A percentile compares a stretch with the other conserved stretches of the same genome.
Evolutionary conservation across 1,140 invertebrate genomes (phyloP).

Genomic region (Melanaphis sacchari): DNA sequence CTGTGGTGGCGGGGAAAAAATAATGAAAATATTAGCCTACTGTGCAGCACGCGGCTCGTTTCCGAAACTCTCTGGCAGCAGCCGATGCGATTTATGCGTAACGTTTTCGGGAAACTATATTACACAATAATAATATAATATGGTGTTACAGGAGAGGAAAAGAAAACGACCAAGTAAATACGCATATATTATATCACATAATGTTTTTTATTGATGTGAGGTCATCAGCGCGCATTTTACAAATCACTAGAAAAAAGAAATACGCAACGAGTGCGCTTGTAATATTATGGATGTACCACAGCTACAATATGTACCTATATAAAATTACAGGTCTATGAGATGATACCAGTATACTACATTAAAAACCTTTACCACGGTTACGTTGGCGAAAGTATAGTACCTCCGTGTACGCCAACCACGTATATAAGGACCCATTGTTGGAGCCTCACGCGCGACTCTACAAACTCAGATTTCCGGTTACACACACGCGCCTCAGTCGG

Average conservation of each 20-base stretch:
- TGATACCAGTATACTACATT: not conserved
- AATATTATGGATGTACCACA: no score
- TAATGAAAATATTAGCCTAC: slow-evolving; percentile 1
- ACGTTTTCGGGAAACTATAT: not conserved
- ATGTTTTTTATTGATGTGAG: not conserved
- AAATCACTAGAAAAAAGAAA: no score
- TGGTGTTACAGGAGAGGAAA: not conserved
- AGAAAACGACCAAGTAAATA: not conserved
- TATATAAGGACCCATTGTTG: slow-evolving; percentile 32
- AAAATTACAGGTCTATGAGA: not conserved
- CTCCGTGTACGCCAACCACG: not conserved
- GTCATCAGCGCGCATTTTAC: no score
- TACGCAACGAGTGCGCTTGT: not conserved
- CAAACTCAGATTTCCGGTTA: slow-evolving; percentile 48
- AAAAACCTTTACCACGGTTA: not conserved
- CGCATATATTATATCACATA: not conserved
- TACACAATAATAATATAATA: not conserved
- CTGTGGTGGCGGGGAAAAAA: not conserved
- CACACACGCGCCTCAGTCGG: slow-evolving; percentile 10
- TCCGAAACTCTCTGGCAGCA: not conserved
- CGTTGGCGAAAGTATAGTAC: not conserved
- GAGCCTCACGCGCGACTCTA: not conserved
- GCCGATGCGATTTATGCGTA: not conserved
- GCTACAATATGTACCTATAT: no score
- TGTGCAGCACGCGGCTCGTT: not conserved